Base-by-base conservation (phyloP, 2,797 vertebrate species). In the Kryptolebias ocellatus region DNA sequence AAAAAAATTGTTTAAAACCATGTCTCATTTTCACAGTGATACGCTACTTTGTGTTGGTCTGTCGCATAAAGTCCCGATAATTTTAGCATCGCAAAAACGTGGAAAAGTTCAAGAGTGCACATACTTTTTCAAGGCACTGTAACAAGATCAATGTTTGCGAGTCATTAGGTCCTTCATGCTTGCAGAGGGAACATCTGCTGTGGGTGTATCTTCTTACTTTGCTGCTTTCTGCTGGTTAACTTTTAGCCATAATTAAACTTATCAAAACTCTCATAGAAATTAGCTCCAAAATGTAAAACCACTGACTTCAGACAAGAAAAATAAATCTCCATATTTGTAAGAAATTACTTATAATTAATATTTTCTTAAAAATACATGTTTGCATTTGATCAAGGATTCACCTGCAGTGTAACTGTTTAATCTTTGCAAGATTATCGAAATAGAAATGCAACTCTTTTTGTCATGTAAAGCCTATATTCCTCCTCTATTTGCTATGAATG, bases 111-210 rank as follows among this genome's bases (percentile, higher is more conserved):
- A 39, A 39, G 10, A 2, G 37, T 10, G 9, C 3, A 10, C 9
- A 10, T 10, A 10, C 37, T 39, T 39, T 39, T 39, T 39, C 9
- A 17, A 17, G 10, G 17, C 47, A 49, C n/a, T 3, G 50, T 18
- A 45, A 66, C 67, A 52, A 55, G 50, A 39, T 76, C 64, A 28
- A 1, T 82, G 64, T 82, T 42, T 75, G 74, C 67, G 68, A 75
- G 76, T 82, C 83, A 78, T 64, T 42, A 52, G 78, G 66, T 80
- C 80, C 85, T 78, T 78, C 80, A 84, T 86, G 81, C 86, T 84
- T 85, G 83, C 73, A 74, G 76, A 83, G 77, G 70, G 74, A 83
- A 80, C 88, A 73, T 90, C 83, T 89, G 88, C 85, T 89, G 88
- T 88, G 82, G 84, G 84, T 85, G 84, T 85, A 80, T 87, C 71